phyloP scores from a whole-genome alignment of 2,888 invertebrate genomes.

The Tenthredo scrophulariae region DNA sequence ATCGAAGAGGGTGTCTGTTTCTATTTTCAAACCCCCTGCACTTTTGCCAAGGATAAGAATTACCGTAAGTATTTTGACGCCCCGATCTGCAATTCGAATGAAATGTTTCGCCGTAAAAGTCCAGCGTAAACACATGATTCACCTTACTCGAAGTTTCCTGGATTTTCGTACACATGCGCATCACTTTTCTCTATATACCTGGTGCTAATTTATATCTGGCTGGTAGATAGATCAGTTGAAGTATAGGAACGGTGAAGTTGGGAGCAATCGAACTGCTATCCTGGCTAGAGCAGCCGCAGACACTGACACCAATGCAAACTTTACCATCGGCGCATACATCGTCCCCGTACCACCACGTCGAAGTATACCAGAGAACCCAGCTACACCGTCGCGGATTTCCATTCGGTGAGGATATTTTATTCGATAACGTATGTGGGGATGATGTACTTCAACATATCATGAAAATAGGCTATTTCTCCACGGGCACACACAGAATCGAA shows the following conservation, averaged over 20 bases:
- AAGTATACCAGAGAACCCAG: neutral
- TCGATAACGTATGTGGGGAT: conserved; percentile 14
- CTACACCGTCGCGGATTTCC: conserved; percentile 20
- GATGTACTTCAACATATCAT: conserved; percentile 24
- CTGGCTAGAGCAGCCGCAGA: conserved; percentile 59
- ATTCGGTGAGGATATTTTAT: conserved; percentile 29
- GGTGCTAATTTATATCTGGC: conserved; percentile 22
- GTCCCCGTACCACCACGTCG: neutral
- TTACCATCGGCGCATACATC: conserved; percentile 59
- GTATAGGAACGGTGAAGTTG: conserved; percentile 57
- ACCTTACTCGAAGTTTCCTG: neutral
- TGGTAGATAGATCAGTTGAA: conserved; percentile 34
- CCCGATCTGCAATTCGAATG: neutral
- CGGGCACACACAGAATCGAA: neutral
- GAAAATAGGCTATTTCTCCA: conserved; percentile 7
- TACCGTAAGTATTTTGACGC: neutral
- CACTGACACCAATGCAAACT: conserved; percentile 66
- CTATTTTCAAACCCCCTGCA: neutral
- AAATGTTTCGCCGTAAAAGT: neutral
- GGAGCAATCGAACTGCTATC: conserved; percentile 66
- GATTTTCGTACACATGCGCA: conserved; percentile 22
- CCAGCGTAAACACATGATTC: conserved; percentile 9
- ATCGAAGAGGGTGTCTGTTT: neutral
- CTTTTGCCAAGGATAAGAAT: neutral
- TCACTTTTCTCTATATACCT: conserved; percentile 2